These are phyloP conservation scores for Zeugodacus cucurbitae DNA, from an alignment of 1,140 invertebrate species.

Conservation along the genomic window DNA sequence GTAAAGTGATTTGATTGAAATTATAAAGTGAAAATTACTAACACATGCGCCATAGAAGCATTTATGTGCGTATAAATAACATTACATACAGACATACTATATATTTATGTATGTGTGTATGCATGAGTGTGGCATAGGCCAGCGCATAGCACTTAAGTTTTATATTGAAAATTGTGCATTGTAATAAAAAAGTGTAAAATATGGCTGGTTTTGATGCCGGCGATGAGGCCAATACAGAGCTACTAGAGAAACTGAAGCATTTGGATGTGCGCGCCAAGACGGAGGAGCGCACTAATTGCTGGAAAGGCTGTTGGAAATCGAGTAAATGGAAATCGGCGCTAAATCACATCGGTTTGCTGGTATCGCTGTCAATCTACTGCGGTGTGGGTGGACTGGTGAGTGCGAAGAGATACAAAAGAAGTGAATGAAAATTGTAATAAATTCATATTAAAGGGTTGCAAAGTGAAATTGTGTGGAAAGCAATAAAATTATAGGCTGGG, in stretches of 20 bases:
- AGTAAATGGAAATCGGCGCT: conserved; percentile 70
- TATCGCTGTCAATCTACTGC: conserved; percentile 79
- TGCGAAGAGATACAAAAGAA: conserved; percentile 42
- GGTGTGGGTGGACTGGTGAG: conserved; percentile 79
- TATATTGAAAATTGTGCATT: not conserved
- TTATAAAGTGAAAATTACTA: not conserved
- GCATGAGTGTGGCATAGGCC: no score
- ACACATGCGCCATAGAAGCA: no score
- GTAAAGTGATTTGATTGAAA: not conserved
- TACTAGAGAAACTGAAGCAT: conserved; percentile 62
- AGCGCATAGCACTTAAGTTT: no score
- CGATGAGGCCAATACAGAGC: conserved; percentile 62
- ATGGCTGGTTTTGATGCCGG: conserved; percentile 56
- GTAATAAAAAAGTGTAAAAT: conserved; percentile 40
- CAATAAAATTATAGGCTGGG: not conserved
- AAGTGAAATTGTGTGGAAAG: not conserved
- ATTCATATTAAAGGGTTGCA: not conserved
- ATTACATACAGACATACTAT: no score
- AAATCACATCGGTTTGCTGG: conserved; percentile 76
- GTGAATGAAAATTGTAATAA: not conserved
- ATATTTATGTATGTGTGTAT: no score
- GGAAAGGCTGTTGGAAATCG: conserved; percentile 57
- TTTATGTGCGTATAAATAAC: no score
- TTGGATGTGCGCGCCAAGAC: conserved; percentile 58
- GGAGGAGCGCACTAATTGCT: conserved; percentile 47